Percentiles rank a stretch among this genome's conserved stretches.
These are phyloP conservation scores for Heliothis peltigera DNA, from an alignment of 2,888 invertebrate species.

Conservation along the genomic window DNA sequence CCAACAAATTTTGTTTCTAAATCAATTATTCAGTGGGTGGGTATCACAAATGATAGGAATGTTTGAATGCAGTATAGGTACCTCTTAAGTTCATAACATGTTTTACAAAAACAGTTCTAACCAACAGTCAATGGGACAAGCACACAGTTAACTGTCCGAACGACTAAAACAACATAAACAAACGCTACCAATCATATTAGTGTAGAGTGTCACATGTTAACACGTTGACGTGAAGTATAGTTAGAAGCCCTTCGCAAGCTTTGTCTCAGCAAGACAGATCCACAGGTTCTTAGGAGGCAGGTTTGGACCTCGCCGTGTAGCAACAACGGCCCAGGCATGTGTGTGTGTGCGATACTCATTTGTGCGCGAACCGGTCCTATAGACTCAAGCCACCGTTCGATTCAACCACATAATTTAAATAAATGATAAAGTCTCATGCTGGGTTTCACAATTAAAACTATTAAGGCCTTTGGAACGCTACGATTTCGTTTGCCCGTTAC, in stretches of 20 bases:
- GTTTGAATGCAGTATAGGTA: not conserved
- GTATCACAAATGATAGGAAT: not conserved
- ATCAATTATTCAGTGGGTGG: not conserved
- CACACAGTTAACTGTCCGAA: slow-evolving; percentile 30
- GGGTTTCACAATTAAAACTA: slow-evolving; percentile 84
- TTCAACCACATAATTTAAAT: slow-evolving; percentile 83
- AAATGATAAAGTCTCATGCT: slow-evolving; percentile 81
- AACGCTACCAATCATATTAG: slow-evolving; percentile 46
- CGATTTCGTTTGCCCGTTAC: slow-evolving; percentile 78
- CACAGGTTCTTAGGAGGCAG: slow-evolving; percentile 65
- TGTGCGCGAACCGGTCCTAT: slow-evolving; percentile 81
- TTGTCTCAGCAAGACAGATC: slow-evolving; percentile 62
- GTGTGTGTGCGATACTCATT: slow-evolving; percentile 67
- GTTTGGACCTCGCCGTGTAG: slow-evolving; percentile 68
- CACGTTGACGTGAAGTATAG: slow-evolving; percentile 55
- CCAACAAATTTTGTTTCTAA: not conserved
- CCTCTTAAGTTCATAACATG: not conserved
- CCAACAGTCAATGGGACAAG: slow-evolving; percentile 7
- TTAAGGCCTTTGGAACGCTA: slow-evolving; percentile 74
- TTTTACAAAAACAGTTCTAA: slow-evolving; percentile 25
- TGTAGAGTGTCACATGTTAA: slow-evolving; percentile 52
- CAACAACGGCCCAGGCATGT: slow-evolving; percentile 57
- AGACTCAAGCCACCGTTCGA: slow-evolving; percentile 80
- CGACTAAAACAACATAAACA: slow-evolving; percentile 49
- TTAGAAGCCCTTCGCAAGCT: slow-evolving; percentile 60